phyloP scores from a whole-genome alignment of 2,797 vertebrate genomes.

The Leuciscus waleckii region DNA sequence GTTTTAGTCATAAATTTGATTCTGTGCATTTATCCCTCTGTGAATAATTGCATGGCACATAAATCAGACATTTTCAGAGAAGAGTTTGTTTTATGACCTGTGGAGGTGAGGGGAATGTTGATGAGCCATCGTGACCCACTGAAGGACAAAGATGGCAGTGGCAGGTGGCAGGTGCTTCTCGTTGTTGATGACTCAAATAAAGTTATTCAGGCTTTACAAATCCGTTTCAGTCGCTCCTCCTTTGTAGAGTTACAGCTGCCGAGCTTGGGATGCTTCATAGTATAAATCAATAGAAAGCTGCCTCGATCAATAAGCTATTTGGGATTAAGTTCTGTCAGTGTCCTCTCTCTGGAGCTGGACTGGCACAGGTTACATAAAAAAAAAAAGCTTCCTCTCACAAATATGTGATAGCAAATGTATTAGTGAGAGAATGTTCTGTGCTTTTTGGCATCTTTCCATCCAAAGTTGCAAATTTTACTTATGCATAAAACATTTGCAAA shows the following conservation, averaged over 20 bases:
- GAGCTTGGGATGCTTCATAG: conserved; percentile 58
- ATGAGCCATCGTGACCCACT: conserved; percentile 36
- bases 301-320: conserved; percentile 73
- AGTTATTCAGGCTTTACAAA: conserved; percentile 63
- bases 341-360: conserved; percentile 41
- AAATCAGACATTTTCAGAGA: conserved; percentile 62
- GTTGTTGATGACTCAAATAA: conserved; percentile 60
- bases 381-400: conserved; percentile 28
- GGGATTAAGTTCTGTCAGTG: conserved; percentile 63
- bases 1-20: conserved; percentile 76
- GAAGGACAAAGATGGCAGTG: conserved; percentile 19
- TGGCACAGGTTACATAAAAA: conserved; percentile 21
- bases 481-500: no score
- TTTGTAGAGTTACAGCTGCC: conserved; percentile 50
- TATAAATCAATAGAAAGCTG: conserved; percentile 61
- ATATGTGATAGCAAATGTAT: conserved; percentile 29
- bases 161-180: conserved; percentile 32
- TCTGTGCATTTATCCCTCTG: conserved; percentile 66
- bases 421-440: neutral
- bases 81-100: conserved; percentile 52
- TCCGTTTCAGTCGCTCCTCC: conserved; percentile 54
- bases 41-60: conserved; percentile 65
- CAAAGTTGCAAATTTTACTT: no score
- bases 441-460: neutral
- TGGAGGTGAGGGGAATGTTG: conserved; percentile 54